A percentile compares a stretch with the other conserved stretches of the same genome.
Conservation (phyloP, 1,140 invertebrate genomes). For the Chrysopa pallens region DNA sequence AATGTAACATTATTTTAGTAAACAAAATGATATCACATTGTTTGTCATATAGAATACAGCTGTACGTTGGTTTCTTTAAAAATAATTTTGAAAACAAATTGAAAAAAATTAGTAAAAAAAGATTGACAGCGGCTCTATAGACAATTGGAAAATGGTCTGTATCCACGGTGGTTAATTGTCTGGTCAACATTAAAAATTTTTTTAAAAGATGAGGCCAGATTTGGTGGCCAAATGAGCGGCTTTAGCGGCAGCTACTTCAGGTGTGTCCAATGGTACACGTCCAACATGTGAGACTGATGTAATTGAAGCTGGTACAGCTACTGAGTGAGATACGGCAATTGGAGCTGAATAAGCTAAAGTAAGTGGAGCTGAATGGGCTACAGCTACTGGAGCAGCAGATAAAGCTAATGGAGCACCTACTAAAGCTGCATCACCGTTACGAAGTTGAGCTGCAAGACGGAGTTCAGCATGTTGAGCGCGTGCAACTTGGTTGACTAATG, state of each 20-base stretch:
- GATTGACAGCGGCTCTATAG: too few species aligned
- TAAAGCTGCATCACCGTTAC: not conserved
- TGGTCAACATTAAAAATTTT: too few species aligned
- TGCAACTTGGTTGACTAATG: constrained; percentile 12
- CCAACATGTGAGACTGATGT: too few species aligned
- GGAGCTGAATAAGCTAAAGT: not conserved
- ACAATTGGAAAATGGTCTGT: too few species aligned
- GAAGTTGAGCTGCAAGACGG: not conserved
- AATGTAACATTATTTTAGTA: too few species aligned
- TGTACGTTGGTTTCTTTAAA: too few species aligned
- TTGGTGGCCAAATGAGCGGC: constrained; percentile 21
- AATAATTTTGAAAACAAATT: too few species aligned
- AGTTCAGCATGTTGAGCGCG: not conserved
- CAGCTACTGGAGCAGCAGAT: not conserved
- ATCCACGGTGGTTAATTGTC: too few species aligned
- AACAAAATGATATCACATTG: too few species aligned
- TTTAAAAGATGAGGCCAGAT: not conserved
- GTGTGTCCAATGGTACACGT: constrained; percentile 10
- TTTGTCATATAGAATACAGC: too few species aligned
- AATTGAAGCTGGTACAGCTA: not conserved
- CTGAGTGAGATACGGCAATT: not conserved
- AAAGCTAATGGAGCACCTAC: not conserved
- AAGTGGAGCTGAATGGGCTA: not conserved
- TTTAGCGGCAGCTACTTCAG: constrained; percentile 26
- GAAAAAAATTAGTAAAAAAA: too few species aligned